Evolutionary conservation across 2,888 invertebrate genomes (phyloP), one percentile per base, ranked within the genome.

Genomic region (Synanthedon andrenaeformis): DNA sequence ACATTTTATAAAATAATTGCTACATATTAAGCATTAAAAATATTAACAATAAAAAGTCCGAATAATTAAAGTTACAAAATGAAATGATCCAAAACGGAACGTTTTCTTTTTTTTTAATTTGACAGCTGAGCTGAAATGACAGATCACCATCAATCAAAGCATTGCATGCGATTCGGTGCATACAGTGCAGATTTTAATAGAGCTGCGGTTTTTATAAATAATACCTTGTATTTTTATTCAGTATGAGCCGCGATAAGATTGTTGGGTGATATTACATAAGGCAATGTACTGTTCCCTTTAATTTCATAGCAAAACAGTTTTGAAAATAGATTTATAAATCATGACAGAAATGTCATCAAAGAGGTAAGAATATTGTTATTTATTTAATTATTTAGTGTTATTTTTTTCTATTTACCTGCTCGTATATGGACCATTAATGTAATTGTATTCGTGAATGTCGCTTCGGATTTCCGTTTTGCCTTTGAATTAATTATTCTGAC

Each of bases 301-400:
- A 66, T 58, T 62, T 65, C 62, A 58, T 57, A 57, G 61, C 58
- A 62, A 19, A 14, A 19, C 60, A 72, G 64, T 66, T 65, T 69
- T 54, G 62, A 56, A 59, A 66, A 70, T 69, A 70, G 69, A 69
- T 67, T 63, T 53, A 67, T 57, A 65, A 60, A 80, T 77, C 74
- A 86, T 86, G 85, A 85, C 76, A 51, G 53, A 53, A 67, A 85
- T 79, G 76, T 79, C 86, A 70, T 84, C 87, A 57, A 86, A 86
- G 69, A 86, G 82, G 86, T 83, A 77, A 79, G 77, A 71, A 60
- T 59, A 61, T 55, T 55, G 45, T 55, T 13, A 45, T 45, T 45
- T 45, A n/a, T 45, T n/a, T 45, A 56, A 50, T 53, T 56, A 55
- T 56, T 48, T 53, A 55, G 52, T 56, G 53, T 53, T 51, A 53